Conservation (phyloP, 2,113 vertebrate species). For the Heterocephalus glaber region DNA sequence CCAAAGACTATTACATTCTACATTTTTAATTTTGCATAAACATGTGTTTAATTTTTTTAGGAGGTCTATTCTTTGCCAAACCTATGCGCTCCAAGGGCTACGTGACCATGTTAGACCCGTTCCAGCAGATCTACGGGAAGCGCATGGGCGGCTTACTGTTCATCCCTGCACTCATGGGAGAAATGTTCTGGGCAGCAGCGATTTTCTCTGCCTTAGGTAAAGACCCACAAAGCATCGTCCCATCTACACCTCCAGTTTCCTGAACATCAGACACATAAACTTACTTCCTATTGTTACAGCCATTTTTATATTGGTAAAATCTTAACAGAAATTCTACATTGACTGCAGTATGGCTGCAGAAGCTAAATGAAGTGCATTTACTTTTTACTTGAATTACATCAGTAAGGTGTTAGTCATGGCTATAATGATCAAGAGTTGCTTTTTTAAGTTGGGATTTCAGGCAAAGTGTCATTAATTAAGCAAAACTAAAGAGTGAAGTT, state of each 20-base stretch:
- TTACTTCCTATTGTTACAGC: not conserved
- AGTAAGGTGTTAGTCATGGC: not conserved
- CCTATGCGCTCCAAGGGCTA: constrained; percentile 97
- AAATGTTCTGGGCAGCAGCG: constrained; percentile 99
- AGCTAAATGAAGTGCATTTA: not conserved
- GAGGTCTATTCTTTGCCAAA: constrained; percentile 98
- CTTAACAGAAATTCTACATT: not conserved
- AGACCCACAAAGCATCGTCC: not conserved
- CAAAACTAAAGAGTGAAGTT: not conserved
- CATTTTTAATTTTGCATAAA: not conserved
- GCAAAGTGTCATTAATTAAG: not conserved
- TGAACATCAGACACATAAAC: not conserved
- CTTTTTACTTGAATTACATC: not conserved
- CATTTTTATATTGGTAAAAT: not conserved
- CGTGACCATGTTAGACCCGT: constrained; percentile 98
- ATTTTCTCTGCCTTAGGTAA: constrained; percentile 97
- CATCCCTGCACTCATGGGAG: constrained; percentile 97
- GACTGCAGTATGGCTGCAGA: too few species aligned
- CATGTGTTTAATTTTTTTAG: constrained; percentile 82
- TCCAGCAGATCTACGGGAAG: constrained; percentile 97
- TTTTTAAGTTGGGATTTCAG: not conserved
- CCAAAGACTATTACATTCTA: not conserved
- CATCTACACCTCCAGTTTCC: not conserved
- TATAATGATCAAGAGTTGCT: not conserved
- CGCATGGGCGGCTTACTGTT: constrained; percentile 98